Base-by-base conservation (phyloP, 2,797 vertebrate species). In the Scomberomorus guttatus region DNA sequence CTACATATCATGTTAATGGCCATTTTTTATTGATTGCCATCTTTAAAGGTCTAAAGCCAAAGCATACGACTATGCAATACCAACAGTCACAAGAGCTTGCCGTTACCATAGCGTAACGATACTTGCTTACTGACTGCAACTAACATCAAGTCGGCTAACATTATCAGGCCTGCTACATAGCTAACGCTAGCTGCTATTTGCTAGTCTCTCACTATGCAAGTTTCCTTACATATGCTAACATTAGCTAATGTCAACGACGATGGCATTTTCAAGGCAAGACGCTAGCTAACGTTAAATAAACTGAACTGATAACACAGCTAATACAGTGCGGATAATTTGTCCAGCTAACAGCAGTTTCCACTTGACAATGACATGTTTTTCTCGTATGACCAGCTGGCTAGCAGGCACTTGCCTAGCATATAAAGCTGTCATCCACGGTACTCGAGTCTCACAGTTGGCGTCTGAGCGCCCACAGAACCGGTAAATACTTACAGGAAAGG, bases 401-500 rank as follows among this genome's bases (percentile, higher is more conserved):
- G 81, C 80, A 54, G 57, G 61, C n/a, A 86, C 76, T 29, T 70
- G 90, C 80, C 78, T 90, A 90, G 81, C 82, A 55, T 59, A 61
- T 51, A 63, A 52, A 69, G n/a, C 66, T 81, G 74, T 87, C 81
- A 93, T 87, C 90, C 87, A 65, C 83, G 88, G 72, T 75, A 70
- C 87, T 90, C 70, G 82, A 78, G 75, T 91, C 82, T 81, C 81
- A 84, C 48, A 83, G 65, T 69, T 65, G 25, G 75, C 81, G 32
- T 83, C 87, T 80, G 61, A 12, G 72, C 13, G 48, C 64, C n/a
- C 32, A 15, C 37, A 22, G 77, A 82, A 73, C 72, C 82, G 77
- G 85, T 37, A 64, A 90, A 82, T 88, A 95, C 97, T 98, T 90
- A 98, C 97, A 89, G 98, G 97, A 94, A 98, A 98, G 83, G 98